Evolutionary conservation across 2,888 invertebrate genomes (phyloP), one percentile per base, ranked within the genome.

Genomic region (Melanotus villosus): DNA sequence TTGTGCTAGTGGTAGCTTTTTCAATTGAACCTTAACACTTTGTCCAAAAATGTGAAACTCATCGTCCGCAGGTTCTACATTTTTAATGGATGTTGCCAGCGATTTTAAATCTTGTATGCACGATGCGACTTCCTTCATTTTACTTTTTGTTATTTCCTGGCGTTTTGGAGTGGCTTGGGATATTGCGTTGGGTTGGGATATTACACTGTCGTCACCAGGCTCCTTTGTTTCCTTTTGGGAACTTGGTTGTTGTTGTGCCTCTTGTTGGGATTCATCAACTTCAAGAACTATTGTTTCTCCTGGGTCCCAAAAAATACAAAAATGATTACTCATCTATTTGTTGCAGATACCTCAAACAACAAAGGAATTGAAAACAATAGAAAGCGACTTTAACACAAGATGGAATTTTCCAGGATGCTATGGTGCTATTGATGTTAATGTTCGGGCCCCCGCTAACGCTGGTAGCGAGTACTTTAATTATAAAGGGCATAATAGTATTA

Each of bases 381-480:
- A 19, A 60, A 16, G 12, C 16, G 43, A 14, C 12, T 32, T 45
- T 19, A 16, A 41, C 14, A 36, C 1, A 7, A 16, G 34, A 18
- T 63, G 38, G 62, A 63, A 63, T 18, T 63, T 63, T 52, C 62
- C 62, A 1, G 18, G 9, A 1, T 52, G 52, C 36, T 57, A 57
- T n/a, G 34, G 38, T 19, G 16, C 38, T 5, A 57, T 57, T 36
- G 38, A 57, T 38, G 38, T 9, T 12, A 21, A 57, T n/a, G 10
- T 34, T 9, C n/a, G 34, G 5, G 38, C 34, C 14, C 57, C 12
- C 36, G 7, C 5, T 34, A 5, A 30, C 14, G 5, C 4, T 7
- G 26, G 26, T 26, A 52, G 52, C 52, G 30, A 52, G 6, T 54
- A 34, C 32, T 54, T 54, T 14, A 32, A 30, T 16, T 54, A 34